Evolutionary conservation across 2,888 invertebrate species (phyloP), one percentile per base, ranked within the genome.

Genomic region (Drosophila paucipuncta): DNA sequence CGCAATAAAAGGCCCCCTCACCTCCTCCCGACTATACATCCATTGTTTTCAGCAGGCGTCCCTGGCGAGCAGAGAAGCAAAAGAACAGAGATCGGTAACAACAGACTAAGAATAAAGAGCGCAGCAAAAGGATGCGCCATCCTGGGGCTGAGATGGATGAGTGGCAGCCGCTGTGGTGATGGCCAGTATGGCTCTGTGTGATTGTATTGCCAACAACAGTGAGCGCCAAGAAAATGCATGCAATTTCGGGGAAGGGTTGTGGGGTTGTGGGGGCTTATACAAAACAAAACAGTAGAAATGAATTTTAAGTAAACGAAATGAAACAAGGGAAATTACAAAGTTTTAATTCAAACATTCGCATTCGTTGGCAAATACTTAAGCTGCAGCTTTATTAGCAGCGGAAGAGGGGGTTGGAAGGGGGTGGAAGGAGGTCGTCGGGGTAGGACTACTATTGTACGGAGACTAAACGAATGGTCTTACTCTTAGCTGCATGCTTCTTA

Each of bases 271-370:
- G 18, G 54, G 57, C 33, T 33, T 28, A 41, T 41, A 62, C 54
- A 80, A 62, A 64, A 68, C 67, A 77, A 76, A 89, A 73, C 73
- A 67, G 80, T 72, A 70, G 84, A 87, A 90, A 90, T 89, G 90
- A 84, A 89, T 90, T 89, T 88, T 83, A 82, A 85, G 85, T 85
- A 83, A 85, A 73, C 85, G 89, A 90, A 90, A 86, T 90, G 87
- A 87, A 90, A 87, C 87, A 90, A 86, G 87, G 89, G 90, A 87
- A 87, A 87, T 90, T 90, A 87, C 87, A 90, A 87, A 87, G 87
- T 87, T 87, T 87, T 87, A 87, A 87, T 87, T 86, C 87, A 87
- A 87, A 86, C 84, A 88, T 84, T 90, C 89, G 85, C 87, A 86
- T 83, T 87, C 85, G 87, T 74, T 84, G 73, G 73, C 81, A 85